Base-by-base conservation (phyloP, 2,113 vertebrate genomes). In the Andinoacara biseriatus region DNA sequence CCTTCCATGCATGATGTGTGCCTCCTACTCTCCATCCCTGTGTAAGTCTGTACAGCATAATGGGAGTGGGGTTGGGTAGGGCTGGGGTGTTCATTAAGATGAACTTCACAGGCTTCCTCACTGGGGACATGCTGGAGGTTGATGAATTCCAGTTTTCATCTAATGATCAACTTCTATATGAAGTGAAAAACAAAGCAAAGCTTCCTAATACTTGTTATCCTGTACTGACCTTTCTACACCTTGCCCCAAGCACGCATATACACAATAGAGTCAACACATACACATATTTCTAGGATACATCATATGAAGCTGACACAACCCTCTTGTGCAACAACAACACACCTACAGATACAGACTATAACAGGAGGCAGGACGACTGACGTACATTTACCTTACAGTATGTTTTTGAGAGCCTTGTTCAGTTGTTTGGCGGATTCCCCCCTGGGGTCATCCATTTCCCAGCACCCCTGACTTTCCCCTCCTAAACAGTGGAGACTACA, bases 101-200 rank as follows among this genome's bases (percentile, higher is more conserved):
- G 76, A 93, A 89, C 92, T 93, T 94, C 90, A 94, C 91, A 90
- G 86, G 79, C 84, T 87, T 92, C 67, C 84, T 90, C 93, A 87
- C 91, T 69, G 62, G 92, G 93, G 93, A 93, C 83, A 82, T 10
- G 82, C 82, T 89, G 88, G 87, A 89, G 88, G 91, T 88, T 91
- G 93, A 94, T 92, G 89, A 93, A 94, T 93, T 94, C 89, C 85
- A 93, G 90, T 93, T 94, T 92, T 90, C 77, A 86, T 88, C 92
- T 92, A 94, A 94, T 92, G 89, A 95, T 93, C 91, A 93, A 94
- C 91, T 94, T 93, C 88, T 92, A 89, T 80, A 92, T 92, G 88
- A 91, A 91, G 78, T 86, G 78, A 77, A 86, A 93, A 89, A 93
- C 89, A 91, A 93, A 90, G 89, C 77, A 90, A 86, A 89, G 78